Base-by-base conservation (phyloP, 2,797 vertebrate species). In the Chromis chromis region DNA sequence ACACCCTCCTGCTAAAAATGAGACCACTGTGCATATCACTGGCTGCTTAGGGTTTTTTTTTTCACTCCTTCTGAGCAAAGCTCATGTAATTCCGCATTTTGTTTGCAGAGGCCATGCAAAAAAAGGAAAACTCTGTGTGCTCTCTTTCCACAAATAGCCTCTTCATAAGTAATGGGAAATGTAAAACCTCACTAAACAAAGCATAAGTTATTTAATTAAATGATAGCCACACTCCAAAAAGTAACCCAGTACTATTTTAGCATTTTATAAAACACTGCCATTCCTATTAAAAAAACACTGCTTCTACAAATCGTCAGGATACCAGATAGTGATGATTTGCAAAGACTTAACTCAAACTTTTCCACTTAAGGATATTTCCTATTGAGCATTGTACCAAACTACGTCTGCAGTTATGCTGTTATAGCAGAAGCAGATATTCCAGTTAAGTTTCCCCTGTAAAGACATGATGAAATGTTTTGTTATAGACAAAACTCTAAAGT, bases 51-150 rank as follows among this genome's bases (percentile, higher is more conserved):
- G n/a, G 56, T 44, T 33, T 62, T 63, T 71, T 77, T 54, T 67
- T 54, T 8, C 56, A 54, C 48, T 70, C 53, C 39, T 59, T 67
- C 62, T 65, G 62, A 78, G 71, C 65, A 86, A 85, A 88, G 72
- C 78, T 76, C 58, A 54, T 67, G 58, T 79, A 87, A 83, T 85
- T 74, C 52, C 56, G 50, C 59, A 81, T 59, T 75, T 76, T 86
- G 70, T 85, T 89, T 88, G 78, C 81, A 71, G 70, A 79, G 25
- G 76, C 60, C 65, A 72, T 25, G 57, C 42, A 62, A 77, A 66
- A 39, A 59, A 46, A 46, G 44, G 6, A 46, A 46, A 46, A 46
- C 44, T 4, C 0, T 16, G 36, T 48, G 22, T 42, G 53, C 40
- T 80, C 54, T 42, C 40, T 69, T 54, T 71, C 40, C 17, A 22